phyloP scores from a whole-genome alignment of 2,113 vertebrate genomes.

The Chaetops frenatus region DNA sequence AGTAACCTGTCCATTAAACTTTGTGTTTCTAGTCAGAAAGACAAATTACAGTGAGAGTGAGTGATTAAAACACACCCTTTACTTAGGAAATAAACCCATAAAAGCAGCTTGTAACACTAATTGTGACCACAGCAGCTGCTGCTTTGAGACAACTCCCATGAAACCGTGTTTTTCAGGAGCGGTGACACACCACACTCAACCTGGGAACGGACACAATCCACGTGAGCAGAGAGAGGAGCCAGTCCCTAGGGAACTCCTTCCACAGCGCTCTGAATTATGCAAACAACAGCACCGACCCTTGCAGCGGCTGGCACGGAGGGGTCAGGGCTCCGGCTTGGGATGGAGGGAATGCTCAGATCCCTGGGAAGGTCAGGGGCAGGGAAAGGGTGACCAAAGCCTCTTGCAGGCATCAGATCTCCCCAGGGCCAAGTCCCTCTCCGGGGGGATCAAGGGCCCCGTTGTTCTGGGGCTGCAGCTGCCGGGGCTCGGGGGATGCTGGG shows the following conservation, averaged over 20 bases:
- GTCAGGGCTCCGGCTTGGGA: accelerated
- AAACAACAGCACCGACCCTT: not conserved
- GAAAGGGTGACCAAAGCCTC: not conserved
- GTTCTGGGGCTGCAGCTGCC: not conserved
- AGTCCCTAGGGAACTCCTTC: not conserved
- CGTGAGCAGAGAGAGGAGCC: not conserved
- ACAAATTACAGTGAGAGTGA: not conserved
- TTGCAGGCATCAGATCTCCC: not conserved
- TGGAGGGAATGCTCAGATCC: not conserved
- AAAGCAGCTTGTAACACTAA: not conserved
- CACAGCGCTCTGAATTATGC: not conserved
- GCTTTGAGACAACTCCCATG: accelerated
- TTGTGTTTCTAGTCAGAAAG: not conserved
- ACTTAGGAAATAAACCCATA: not conserved
- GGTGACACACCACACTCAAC: not conserved
- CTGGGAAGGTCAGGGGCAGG: not conserved
- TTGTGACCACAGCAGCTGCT: not conserved
- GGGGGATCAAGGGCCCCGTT: not conserved
- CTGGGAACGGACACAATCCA: accelerated
- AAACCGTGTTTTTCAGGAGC: not conserved
- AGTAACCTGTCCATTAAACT: not conserved
- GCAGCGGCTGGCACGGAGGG: accelerated
- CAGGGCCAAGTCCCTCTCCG: not conserved
- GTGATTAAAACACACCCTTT: not conserved
- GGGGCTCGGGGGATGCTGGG: not conserved